Conservation (phyloP, 1,140 invertebrate species). For the Drosophila dunni region DNA sequence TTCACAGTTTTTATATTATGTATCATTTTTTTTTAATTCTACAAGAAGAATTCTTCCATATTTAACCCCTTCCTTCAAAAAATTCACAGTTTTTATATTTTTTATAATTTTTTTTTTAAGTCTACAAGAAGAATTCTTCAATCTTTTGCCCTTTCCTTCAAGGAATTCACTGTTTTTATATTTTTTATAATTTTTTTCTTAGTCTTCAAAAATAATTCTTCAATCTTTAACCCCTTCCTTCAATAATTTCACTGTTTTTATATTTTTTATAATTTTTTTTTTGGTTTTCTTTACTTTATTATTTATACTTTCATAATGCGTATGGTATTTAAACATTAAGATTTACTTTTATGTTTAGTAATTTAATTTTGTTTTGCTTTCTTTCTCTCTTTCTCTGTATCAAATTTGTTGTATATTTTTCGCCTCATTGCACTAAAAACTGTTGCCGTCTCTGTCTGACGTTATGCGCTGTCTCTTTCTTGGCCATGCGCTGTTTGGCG, state of each 20-base stretch:
- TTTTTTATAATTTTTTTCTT: too few species aligned
- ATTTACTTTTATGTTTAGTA: conserved; percentile 24
- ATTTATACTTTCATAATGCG: conserved; percentile 40
- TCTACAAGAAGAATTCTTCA: too few species aligned
- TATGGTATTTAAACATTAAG: conserved; percentile 30
- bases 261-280: conserved; percentile 10
- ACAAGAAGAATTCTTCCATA: too few species aligned
- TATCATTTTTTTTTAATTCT: too few species aligned
- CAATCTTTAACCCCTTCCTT: too few species aligned
- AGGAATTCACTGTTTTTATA: too few species aligned
- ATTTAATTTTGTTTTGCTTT: conserved; percentile 13
- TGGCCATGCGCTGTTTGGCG: conserved; percentile 44
- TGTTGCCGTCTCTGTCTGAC: conserved; percentile 31
- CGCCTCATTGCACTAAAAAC: conserved; percentile 70
- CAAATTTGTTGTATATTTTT: conserved; percentile 49
- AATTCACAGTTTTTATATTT: too few species aligned
- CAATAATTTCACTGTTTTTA: background rate
- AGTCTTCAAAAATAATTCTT: too few species aligned
- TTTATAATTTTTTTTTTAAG: too few species aligned
- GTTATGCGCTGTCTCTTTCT: conserved; percentile 34
- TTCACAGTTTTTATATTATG: too few species aligned
- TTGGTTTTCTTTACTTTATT: conserved; percentile 36
- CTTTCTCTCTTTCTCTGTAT: conserved; percentile 13
- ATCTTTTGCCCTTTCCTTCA: too few species aligned
- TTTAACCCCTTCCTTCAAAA: too few species aligned